Evolutionary conservation across 1,140 invertebrate species (phyloP), one percentile per base, ranked within the genome.

Genomic region (Orchesella cincta): DNA sequence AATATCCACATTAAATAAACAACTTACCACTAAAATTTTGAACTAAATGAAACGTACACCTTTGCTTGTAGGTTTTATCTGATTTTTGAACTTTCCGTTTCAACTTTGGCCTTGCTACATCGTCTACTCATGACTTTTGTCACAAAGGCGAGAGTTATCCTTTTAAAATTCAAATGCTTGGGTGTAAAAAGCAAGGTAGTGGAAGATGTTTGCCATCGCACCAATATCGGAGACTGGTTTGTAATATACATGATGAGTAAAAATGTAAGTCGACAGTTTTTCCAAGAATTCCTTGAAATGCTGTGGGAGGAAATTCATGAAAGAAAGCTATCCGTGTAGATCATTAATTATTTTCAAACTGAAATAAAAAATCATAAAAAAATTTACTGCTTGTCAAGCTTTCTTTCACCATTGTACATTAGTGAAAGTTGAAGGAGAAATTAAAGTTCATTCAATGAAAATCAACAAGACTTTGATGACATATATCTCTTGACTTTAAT

Each of bases 21-120:
- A 67, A 18, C 29, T 33, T 67, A 29, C 14, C 8, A 8, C 1
- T 67, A 8, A 67, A 31, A 29, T 8, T 29, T 31, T 29, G 23
- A 31, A 67, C 23, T 26, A 57, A 14, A 57, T 57, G 39, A 5
- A 46, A 18, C 18, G 39, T 46, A 8, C 5, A 18, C 26, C n/a
- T 67, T 67, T 12, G 14, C 2, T 33, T 67, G 5, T 29, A 67
- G 62, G 62, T 67, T 67, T 67, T 67, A 67, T 29, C 23, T 67
- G 28, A 16, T 14, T 2, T 67, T 67, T 31, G 62, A 31, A 2
- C 14, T 33, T 8, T 8, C 5, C 31, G 28, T 31, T 5, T 67
- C 62, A 31, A 12, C 1, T 16, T n/a, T 67, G 62, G 62, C 28
- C 2, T 33, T 67, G 3, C 31, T 67, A 12, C 33, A 67, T 23